Base-by-base conservation (phyloP, 2,113 vertebrate genomes). In the Takifugu flavidus region DNA sequence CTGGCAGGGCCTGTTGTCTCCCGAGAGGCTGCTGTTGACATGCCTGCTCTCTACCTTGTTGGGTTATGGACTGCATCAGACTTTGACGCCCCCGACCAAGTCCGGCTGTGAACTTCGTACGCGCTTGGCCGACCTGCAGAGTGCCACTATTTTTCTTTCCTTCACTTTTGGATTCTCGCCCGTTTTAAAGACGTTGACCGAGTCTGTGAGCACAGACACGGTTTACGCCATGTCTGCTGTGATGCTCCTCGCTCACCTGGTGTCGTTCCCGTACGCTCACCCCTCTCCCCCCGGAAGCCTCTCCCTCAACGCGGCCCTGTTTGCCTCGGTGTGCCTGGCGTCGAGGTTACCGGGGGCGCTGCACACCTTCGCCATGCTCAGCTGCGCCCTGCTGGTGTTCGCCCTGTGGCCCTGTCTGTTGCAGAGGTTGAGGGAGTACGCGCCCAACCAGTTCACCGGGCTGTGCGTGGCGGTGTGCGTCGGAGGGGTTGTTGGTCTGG, bases 131-230 rank as follows among this genome's bases (percentile, higher is more conserved):
- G 95, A 98, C 83, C 81, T 98, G 56, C 96, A 98, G 89, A 98
- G 94, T 31, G 90, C 92, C 0, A 55, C 94, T 5, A 92, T 98
- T 65, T 98, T 98, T 49, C 52, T 93, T 1, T 93, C 95, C 3
- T 98, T 98, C 80, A 98, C 95, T 0, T 99, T 98, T 0, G 96
- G 97, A 4, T 98, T 98, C 74, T 98, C 96, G 0, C 97, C 96
- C 0, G 90, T 98, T 52, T 88, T 99, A 26, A 98, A 98, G 84
- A 99, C 97, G 0, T 83, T 99, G 53, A 99, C 97, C 0, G 97
- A 99, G 75, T 95, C 97, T 0, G 93, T 98, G 77, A 98, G 97
- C 76, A 98, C 97, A 0, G 97, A 99, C 88, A 99, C 97, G 0
- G 94, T 99, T 76, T 96, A 98, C 0, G 96, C 97, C 83, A 98